Percentiles rank a stretch among this genome's conserved stretches.
These are phyloP conservation scores for Colistium nudipinnis DNA, from an alignment of 2,113 vertebrate genomes.

Conservation along the genomic window DNA sequence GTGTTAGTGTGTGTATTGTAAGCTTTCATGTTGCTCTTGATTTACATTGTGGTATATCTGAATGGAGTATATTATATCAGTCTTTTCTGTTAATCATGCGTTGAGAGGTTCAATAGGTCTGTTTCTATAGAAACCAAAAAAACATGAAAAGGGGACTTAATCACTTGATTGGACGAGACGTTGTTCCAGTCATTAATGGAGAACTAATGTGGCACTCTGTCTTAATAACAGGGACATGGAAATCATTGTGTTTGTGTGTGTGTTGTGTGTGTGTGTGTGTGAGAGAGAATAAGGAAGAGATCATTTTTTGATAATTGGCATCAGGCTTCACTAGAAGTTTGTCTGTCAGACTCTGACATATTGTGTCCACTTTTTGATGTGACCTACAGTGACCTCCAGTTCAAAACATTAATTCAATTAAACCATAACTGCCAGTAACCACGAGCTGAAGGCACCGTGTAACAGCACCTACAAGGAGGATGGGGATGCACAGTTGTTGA, in stretches of 20 bases:
- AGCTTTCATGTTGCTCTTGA: conserved; percentile 32
- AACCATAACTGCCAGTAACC: neutral
- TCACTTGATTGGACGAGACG: conserved; percentile 53
- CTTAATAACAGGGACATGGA: conserved; percentile 36
- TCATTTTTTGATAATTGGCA: conserved; percentile 11
- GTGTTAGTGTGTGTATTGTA: no score
- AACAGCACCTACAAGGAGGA: neutral
- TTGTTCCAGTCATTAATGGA: conserved; percentile 49
- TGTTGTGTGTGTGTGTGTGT: neutral
- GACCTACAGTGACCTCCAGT: neutral
- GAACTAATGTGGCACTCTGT: conserved; percentile 48
- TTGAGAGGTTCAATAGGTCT: conserved; percentile 48
- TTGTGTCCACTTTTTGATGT: no score
- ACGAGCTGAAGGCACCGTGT: neutral
- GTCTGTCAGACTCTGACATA: neutral
- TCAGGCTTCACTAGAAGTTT: conserved; percentile 3
- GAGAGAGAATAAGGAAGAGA: neutral
- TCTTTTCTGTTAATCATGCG: conserved; percentile 50
- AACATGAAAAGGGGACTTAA: conserved; percentile 29
- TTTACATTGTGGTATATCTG: conserved; percentile 21
- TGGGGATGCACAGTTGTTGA: neutral
- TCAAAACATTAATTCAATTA: neutral
- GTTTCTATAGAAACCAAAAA: conserved; percentile 62
- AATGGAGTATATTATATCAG: conserved; percentile 36
- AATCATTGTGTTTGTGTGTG: conserved; percentile 8